phyloP scores from a whole-genome alignment of 2,888 invertebrate genomes.

The Lydus trimaculatus region DNA sequence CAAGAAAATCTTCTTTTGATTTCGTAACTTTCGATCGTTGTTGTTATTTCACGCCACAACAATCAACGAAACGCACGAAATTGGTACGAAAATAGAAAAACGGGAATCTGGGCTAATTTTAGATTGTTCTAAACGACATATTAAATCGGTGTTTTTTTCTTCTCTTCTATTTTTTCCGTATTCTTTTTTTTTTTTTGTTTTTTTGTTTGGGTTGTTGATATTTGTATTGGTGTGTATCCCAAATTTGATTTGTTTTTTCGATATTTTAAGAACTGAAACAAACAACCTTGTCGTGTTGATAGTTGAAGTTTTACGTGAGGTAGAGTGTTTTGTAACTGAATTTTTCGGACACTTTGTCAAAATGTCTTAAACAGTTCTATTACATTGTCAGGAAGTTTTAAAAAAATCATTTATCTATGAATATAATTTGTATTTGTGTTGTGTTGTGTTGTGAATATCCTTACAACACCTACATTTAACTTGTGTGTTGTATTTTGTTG shows the following conservation, averaged over 20 bases:
- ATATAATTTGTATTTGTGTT: neutral
- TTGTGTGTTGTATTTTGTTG: neutral
- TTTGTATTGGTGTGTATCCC: neutral
- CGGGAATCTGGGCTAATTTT: neutral
- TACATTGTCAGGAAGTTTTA: neutral
- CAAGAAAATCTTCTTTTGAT: no score
- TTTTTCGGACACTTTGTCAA: no score
- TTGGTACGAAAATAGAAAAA: neutral
- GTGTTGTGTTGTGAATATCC: no score
- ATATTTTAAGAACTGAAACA: neutral
- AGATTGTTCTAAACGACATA: neutral
- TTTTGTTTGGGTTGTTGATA: no score
- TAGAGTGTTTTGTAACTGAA: neutral
- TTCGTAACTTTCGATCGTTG: neutral
- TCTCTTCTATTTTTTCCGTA: neutral
- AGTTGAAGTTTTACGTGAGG: neutral
- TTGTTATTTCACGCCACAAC: no score
- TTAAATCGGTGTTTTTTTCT: neutral
- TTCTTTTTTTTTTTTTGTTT: neutral
- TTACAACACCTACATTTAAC: neutral
- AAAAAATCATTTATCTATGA: neutral
- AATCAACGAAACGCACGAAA: neutral
- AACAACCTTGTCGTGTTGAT: neutral
- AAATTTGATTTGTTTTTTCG: neutral
- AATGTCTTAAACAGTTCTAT: no score